Base-by-base conservation (phyloP, 2,797 vertebrate species). In the Hyperoplus immaculatus region DNA sequence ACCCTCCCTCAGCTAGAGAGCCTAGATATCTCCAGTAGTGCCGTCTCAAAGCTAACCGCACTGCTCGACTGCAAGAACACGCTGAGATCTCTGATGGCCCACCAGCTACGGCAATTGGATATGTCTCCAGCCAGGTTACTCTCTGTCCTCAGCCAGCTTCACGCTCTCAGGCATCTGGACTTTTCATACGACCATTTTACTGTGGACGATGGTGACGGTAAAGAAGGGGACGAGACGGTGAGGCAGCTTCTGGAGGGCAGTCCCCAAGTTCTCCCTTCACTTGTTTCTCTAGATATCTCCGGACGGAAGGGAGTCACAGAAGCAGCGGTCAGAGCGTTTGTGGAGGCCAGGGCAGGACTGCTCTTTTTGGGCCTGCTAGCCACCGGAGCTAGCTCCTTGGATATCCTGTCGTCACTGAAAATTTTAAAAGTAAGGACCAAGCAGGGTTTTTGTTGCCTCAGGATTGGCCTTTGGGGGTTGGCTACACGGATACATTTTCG, bases 251-350 rank as follows among this genome's bases (percentile, higher is more conserved):
- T 99, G 75, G 97, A 97, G 80, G 95, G 95, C 63, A 82, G 82
- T 77, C 95, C 94, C 0, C 94, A 95, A 61, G 94, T 97, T 77
- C 94, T 99, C 38, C 97, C 96, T 41, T 94, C 92, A 3, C 95
- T 99, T 0, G 91, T 96, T 77, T 98, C 97, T 42, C 85, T 99
- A 67, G 98, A 99, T 79, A 95, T 99, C 86, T 99, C 98, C 1
- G 98, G 98, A 58, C 93, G 97, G 80, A 97, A 95, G 77, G 81
- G 77, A 9, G 94, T 98, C 70, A 95, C 93, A 0, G 96, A 98
- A 73, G 95, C 94, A 74, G 94, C 96, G 4, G 90, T 99, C 1
- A 91, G 92, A 84, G 94, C 93, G 0, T 99, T 99, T 77, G 92
- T 98, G 80, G 93, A 96, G 77, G 93, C 95, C 38, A 94, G 97